Evolutionary conservation across 2,888 invertebrate species (phyloP).

Genomic region (Conomelus anceps): DNA sequence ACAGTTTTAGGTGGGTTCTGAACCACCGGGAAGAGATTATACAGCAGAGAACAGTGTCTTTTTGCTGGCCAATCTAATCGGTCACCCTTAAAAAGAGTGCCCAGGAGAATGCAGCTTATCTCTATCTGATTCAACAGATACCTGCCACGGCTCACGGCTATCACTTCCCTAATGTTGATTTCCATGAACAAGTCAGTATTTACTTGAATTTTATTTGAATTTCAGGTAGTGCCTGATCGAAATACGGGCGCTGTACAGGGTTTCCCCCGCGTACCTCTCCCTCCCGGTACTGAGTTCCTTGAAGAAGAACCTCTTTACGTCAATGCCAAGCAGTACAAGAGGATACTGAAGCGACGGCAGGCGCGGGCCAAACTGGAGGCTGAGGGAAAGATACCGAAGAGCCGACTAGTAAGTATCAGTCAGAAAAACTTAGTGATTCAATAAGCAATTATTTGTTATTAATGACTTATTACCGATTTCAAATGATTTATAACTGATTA

Average conservation of each 20-base stretch:
- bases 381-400: constrained; percentile 92
- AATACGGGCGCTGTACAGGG: constrained; percentile 42
- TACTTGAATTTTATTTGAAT: constrained; percentile 16
- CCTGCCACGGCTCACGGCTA: too few species aligned
- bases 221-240: constrained; percentile 40
- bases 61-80: too few species aligned
- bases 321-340: constrained; percentile 95
- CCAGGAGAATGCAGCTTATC: too few species aligned
- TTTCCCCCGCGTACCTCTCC: constrained; percentile 44
- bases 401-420: constrained; percentile 64
- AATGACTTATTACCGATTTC: too few species aligned
- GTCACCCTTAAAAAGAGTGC: too few species aligned
- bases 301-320: constrained; percentile 97
- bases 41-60: too few species aligned
- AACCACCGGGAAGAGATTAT: too few species aligned
- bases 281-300: constrained; percentile 53
- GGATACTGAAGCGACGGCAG: constrained; percentile 89
- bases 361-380: constrained; percentile 93
- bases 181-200: not conserved
- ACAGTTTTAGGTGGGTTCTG: too few species aligned
- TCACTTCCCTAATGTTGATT: too few species aligned
- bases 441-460: not conserved
- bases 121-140: too few species aligned
- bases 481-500: too few species aligned
- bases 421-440: not conserved